Evolutionary conservation across 2,888 invertebrate species (phyloP), one percentile per base, ranked within the genome.

Genomic region (Mantis religiosa): DNA sequence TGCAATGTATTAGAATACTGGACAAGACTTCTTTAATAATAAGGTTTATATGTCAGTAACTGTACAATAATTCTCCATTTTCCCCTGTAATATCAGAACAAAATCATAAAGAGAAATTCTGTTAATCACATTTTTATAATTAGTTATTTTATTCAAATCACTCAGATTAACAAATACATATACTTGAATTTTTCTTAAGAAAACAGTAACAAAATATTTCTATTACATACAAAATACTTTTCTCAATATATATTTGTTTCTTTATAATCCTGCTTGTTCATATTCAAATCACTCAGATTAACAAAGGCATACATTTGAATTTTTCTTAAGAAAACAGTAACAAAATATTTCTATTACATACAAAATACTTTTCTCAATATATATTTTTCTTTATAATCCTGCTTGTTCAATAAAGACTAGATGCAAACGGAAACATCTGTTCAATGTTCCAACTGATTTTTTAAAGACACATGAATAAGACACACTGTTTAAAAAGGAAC

Each of bases 301-400:
- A 82, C 9, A 41, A 82, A 89, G 30, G 84, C 87, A 89, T 84
- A 85, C 47, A 90, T 83, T 54, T 84, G 41, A 41, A 88, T 89
- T 88, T 87, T 89, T 85, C 85, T 87, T 86, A 30, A 30, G 25
- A 71, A 71, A 71, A 41, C 12, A 25, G 15, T 71, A 71, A 71
- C 54, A 71, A 71, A 71, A 71, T 71, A 71, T 71, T 71, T 86
- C 84, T 88, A 87, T 87, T 20, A 30, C 14, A 20, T 85, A 28
- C 14, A 85, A 34, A 28, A 71, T 28, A 15, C 1, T 28, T 92
- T 92, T 87, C 91, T 91, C 15, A 91, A 91, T 88, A 91, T 25
- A 2, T 71, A 0, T 6, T 20, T 20, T 25, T 4, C 6, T 71
- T 3, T 2, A 20, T 25, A 71, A 15, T 71, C 4, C 54, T 20